Evolutionary conservation across 2,888 invertebrate species (phyloP).

Genomic region (Aleiodes leptofemur): DNA sequence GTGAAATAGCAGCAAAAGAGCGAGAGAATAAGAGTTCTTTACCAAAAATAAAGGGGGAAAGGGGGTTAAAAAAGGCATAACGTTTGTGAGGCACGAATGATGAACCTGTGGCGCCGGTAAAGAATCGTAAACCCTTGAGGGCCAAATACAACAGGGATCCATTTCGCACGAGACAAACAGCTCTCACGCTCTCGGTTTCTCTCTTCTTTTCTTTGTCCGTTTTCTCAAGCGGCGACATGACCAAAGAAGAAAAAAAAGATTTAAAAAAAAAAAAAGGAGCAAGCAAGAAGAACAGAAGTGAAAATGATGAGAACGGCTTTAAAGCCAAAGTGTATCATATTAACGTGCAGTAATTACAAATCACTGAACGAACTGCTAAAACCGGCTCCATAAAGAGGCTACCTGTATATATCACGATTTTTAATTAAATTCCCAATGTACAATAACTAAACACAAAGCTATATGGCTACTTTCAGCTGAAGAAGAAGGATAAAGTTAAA

Average conservation of each 20-base stretch:
- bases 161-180: constrained; percentile 13
- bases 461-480: background rate
- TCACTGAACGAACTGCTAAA: constrained; percentile 54
- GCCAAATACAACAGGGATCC: constrained; percentile 9
- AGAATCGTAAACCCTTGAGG: constrained; percentile 60
- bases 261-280: background rate
- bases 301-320: constrained; percentile 51
- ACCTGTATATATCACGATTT: constrained; percentile 4
- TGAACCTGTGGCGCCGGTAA: constrained; percentile 63
- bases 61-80: background rate
- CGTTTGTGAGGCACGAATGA: constrained; percentile 52
- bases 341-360: constrained; percentile 63
- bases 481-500: no score
- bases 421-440: background rate
- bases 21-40: no score
- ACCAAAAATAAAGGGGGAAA: no score
- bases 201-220: constrained; percentile 35
- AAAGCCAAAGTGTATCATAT: constrained; percentile 54
- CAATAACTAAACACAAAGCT: constrained; percentile 5
- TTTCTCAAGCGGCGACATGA: background rate
- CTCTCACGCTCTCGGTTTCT: constrained; percentile 8
- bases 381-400: constrained; percentile 24
- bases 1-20: no score
- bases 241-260: background rate
- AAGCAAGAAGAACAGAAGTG: background rate